Evolutionary conservation across 1,140 invertebrate genomes (phyloP).

Genomic region (Caenorhabditis briggsae): DNA sequence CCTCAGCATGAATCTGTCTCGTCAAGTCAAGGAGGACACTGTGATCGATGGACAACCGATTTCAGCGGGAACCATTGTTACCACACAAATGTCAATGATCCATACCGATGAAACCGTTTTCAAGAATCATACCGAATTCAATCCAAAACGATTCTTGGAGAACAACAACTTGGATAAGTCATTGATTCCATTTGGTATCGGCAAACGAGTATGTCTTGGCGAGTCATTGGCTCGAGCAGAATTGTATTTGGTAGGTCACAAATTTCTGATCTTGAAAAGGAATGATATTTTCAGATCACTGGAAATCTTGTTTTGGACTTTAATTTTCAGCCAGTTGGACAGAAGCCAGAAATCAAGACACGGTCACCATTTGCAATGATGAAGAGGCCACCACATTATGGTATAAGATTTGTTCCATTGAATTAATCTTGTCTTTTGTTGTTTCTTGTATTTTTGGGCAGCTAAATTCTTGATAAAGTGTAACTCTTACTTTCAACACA

Average conservation of each 20-base stretch:
- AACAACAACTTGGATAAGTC: slow-evolving; percentile 84
- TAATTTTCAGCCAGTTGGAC: background rate
- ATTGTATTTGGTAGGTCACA: slow-evolving; percentile 88
- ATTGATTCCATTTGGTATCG: slow-evolving; percentile 91
- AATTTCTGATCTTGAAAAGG: slow-evolving; percentile 69
- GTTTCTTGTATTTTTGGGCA: no score
- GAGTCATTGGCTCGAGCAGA: slow-evolving; percentile 90
- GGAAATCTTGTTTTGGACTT: slow-evolving; percentile 54
- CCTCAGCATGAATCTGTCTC: slow-evolving; percentile 4
- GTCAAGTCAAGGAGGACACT: background rate
- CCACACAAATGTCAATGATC: slow-evolving; percentile 2
- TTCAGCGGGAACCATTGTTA: slow-evolving; percentile 1
- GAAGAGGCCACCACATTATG: slow-evolving; percentile 29
- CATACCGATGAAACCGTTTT: slow-evolving; percentile 4
- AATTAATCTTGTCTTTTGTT: no score
- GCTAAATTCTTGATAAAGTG: no score
- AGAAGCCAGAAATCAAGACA: slow-evolving; percentile 19
- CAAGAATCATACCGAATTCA: slow-evolving; percentile 45
- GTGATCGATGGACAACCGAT: slow-evolving; percentile 21
- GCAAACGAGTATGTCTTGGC: slow-evolving; percentile 87
- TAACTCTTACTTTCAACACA: no score
- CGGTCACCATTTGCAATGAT: background rate
- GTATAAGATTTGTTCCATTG: slow-evolving; percentile 18
- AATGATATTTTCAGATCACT: slow-evolving; percentile 52
- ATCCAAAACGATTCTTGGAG: slow-evolving; percentile 84